Conservation (phyloP, 2,113 vertebrate species). For the Megaceryle torquata region DNA sequence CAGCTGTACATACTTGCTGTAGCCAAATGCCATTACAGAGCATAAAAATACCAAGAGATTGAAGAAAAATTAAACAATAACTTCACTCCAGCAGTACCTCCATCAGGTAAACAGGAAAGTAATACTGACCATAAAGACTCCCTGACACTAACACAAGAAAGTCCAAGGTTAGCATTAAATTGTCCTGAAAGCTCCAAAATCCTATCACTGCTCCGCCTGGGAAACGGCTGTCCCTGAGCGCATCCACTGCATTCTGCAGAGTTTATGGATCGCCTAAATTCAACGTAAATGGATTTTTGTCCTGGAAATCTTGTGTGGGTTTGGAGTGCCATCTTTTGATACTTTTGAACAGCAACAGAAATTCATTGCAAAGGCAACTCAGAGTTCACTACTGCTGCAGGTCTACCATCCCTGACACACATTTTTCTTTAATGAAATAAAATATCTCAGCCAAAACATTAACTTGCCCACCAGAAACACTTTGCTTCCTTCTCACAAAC, state of each 20-base stretch:
- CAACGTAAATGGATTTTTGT: background rate
- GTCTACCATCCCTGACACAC: background rate
- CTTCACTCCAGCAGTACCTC: background rate
- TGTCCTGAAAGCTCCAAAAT: background rate
- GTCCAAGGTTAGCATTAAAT: background rate
- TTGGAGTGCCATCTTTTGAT: slow-evolving; percentile 71
- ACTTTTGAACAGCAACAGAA: background rate
- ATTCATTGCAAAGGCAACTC: background rate
- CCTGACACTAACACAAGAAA: background rate
- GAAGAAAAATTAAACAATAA: background rate
- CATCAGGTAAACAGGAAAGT: background rate
- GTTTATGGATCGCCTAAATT: background rate
- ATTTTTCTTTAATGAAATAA: background rate
- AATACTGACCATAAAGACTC: background rate
- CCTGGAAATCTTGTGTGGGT: background rate
- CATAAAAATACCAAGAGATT: background rate
- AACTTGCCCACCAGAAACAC: background rate
- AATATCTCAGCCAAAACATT: background rate
- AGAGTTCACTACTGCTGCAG: background rate
- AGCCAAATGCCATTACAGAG: background rate
- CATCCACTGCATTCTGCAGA: background rate
- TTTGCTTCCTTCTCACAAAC: background rate
- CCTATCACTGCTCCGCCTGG: fast-evolving
- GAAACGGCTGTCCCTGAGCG: background rate
- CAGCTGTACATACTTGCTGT: background rate